Evolutionary conservation across 35 echinoderm and acorn worm species (phyloP).

Genomic region (Eucidaris tribuloides): DNA sequence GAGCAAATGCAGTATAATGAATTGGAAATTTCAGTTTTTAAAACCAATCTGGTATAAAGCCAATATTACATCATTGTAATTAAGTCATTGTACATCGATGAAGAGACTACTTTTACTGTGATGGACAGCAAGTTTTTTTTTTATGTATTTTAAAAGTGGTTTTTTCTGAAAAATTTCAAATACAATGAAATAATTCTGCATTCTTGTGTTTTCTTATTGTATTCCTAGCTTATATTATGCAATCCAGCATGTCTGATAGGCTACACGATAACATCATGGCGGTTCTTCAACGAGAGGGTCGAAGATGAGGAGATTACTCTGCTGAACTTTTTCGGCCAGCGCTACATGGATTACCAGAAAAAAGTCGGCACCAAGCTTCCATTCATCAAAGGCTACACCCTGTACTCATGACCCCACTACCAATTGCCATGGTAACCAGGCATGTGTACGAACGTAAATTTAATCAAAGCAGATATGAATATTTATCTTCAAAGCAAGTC

Average conservation of each 20-base stretch:
- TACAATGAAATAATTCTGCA: neutral
- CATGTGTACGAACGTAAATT: too few relatives aligned
- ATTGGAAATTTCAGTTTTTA: too few relatives aligned
- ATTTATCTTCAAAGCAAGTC: too few relatives aligned
- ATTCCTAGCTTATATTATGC: slow-evolving; percentile 81
- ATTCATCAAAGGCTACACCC: slow-evolving; percentile 86
- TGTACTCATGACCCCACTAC: too few relatives aligned
- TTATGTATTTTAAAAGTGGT: neutral
- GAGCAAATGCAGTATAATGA: too few relatives aligned
- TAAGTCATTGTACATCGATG: too few relatives aligned
- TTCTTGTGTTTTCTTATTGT: too few relatives aligned
- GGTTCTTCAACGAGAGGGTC: slow-evolving; percentile 92
- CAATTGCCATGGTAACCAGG: too few relatives aligned
- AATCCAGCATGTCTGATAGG: slow-evolving; percentile 86
- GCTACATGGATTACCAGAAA: slow-evolving; percentile 90
- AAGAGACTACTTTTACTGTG: too few relatives aligned
- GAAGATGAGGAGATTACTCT: slow-evolving; percentile 96
- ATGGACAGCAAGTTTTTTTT: neutral
- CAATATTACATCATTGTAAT: too few relatives aligned
- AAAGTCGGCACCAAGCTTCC: slow-evolving; percentile 81
- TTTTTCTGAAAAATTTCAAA: neutral
- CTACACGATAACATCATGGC: slow-evolving; percentile 89
- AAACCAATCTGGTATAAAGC: too few relatives aligned
- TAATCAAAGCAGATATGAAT: too few relatives aligned
- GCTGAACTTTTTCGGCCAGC: slow-evolving; percentile 88